A percentile compares a stretch with the other conserved stretches of the same genome.
These are phyloP conservation scores for Brachyhypopomus occidentalis DNA, from an alignment of 2,113 vertebrate species.

Conservation along the genomic window DNA sequence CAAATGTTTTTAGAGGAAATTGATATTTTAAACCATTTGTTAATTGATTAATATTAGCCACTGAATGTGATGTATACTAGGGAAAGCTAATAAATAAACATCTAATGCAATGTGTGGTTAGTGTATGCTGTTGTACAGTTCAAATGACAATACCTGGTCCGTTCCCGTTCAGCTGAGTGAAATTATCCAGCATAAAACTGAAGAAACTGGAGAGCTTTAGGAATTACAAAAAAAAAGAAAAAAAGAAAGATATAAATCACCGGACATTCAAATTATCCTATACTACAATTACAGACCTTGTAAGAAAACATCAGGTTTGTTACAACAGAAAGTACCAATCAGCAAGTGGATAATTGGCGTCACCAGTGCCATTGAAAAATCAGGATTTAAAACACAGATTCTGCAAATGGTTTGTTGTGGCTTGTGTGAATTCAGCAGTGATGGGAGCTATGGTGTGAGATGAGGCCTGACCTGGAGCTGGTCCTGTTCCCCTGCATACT, in stretches of 20 bases:
- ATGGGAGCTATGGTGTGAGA: background rate
- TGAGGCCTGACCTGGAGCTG: constrained; percentile 84
- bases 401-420: too few relatives aligned
- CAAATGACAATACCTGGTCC: constrained; percentile 76
- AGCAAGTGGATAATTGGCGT: too few relatives aligned
- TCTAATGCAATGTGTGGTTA: background rate
- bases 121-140: background rate
- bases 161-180: constrained; percentile 69
- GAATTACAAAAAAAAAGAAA: constrained; percentile 3
- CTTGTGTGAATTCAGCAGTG: background rate
- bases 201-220: constrained; percentile 92
- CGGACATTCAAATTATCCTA: background rate
- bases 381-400: too few relatives aligned
- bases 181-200: constrained; percentile 91
- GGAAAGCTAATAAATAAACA: background rate
- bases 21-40: too few relatives aligned
- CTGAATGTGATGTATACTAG: too few relatives aligned
- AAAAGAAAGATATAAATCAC: background rate
- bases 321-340: too few relatives aligned
- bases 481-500: constrained; percentile 93
- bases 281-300: background rate
- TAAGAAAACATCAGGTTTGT: too few relatives aligned
- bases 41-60: too few relatives aligned
- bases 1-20: too few relatives aligned
- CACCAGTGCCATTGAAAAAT: too few relatives aligned